These are phyloP conservation scores for Cirrhinus mrigala DNA, from an alignment of 2,797 vertebrate species.

Conservation along the genomic window DNA sequence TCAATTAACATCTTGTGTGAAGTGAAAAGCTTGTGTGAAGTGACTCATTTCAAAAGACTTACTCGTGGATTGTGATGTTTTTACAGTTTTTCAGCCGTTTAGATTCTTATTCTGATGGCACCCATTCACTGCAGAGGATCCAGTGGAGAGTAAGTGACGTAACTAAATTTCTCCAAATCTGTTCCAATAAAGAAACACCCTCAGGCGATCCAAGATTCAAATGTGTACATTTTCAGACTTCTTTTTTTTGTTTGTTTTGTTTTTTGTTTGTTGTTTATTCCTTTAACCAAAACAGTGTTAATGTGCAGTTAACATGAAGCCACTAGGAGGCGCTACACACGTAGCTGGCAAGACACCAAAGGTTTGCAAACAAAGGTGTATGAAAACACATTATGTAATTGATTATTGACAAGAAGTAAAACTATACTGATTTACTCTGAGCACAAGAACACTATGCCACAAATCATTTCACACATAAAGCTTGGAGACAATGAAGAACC, in stretches of 20 bases:
- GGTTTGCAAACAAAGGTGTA: conserved; percentile 1
- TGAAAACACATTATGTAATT: conserved; percentile 24
- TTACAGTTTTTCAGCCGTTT: no score
- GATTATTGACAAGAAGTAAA: conserved; percentile 39
- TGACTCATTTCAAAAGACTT: no score
- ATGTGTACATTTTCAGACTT: neutral
- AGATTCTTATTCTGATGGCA: no score
- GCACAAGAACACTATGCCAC: neutral
- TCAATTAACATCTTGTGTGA: no score
- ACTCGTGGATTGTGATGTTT: no score
- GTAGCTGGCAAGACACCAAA: conserved; percentile 36
- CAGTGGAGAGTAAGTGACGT: neutral
- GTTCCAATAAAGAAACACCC: neutral
- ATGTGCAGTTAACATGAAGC: neutral
- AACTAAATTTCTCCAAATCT: neutral
- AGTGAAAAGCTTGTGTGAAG: no score
- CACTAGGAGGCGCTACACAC: conserved; percentile 44
- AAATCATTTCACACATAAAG: neutral
- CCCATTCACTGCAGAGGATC: neutral
- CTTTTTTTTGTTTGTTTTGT: neutral
- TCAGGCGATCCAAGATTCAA: neutral
- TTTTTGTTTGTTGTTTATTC: neutral
- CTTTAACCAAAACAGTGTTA: neutral
- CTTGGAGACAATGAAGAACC: neutral
- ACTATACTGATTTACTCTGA: conserved; percentile 29